Evolutionary conservation across 2,113 vertebrate genomes (phyloP).

Genomic region (Austrofundulus limnaeus): DNA sequence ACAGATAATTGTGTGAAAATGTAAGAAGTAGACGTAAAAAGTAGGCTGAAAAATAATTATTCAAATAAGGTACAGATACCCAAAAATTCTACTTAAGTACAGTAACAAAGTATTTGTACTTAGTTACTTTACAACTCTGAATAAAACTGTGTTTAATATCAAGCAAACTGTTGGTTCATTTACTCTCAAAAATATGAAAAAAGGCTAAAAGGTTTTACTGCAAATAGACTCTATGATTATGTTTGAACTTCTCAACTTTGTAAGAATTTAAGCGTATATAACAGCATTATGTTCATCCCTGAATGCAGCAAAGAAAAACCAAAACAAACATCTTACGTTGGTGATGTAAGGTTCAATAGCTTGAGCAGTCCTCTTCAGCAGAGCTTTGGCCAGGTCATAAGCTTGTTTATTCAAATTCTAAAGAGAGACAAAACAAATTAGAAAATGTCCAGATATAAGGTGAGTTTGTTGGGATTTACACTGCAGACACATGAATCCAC

Average conservation of each 20-base stretch:
- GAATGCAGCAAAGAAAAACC: background rate
- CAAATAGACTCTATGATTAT: too few species aligned
- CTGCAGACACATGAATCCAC: background rate
- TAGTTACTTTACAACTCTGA: too few species aligned
- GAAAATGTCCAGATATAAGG: background rate
- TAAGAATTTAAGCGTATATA: background rate
- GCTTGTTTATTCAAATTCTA: conserved; percentile 99
- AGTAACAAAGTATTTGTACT: too few species aligned
- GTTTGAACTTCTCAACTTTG: background rate
- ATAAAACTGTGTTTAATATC: too few species aligned
- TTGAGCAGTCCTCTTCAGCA: conserved; percentile 97
- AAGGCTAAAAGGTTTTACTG: too few species aligned
- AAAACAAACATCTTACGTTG: conserved; percentile 85
- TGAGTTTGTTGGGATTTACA: background rate
- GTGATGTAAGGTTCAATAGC: conserved; percentile 98
- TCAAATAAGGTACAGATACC: too few species aligned
- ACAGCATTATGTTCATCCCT: background rate
- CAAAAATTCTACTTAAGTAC: too few species aligned
- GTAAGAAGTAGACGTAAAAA: too few species aligned
- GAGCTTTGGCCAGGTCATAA: conserved; percentile 96
- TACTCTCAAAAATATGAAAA: too few species aligned
- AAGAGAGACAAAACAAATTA: conserved; percentile 16
- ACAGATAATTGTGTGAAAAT: too few species aligned
- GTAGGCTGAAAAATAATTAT: too few species aligned
- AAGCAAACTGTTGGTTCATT: too few species aligned